A percentile compares a stretch with the other conserved stretches of the same genome.
Evolutionary conservation across 64 coral and sea anemone species (phyloP).

Genomic region (Anthopleura sola): DNA sequence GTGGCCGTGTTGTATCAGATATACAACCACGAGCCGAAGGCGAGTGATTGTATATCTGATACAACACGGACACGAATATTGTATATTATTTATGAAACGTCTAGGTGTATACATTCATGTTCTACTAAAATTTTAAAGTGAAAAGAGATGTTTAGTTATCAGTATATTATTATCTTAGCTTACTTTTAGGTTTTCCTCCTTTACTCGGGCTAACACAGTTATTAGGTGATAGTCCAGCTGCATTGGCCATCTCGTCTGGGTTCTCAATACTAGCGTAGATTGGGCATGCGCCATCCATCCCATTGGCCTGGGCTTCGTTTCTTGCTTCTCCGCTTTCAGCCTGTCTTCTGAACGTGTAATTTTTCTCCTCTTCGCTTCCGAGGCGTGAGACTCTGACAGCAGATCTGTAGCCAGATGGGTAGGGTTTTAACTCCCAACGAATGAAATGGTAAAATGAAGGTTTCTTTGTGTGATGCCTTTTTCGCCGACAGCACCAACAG

Average conservation of each 20-base stretch:
- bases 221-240: neutral
- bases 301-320: neutral
- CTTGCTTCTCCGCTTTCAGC: neutral
- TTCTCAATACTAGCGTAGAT: slow-evolving; percentile 77
- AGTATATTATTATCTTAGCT: neutral
- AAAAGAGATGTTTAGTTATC: no score
- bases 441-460: slow-evolving; percentile 82
- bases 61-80: no score
- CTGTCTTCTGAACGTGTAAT: slow-evolving; percentile 1
- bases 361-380: slow-evolving; percentile 47
- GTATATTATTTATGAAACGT: no score
- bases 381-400: slow-evolving; percentile 34
- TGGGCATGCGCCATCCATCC: slow-evolving; percentile 41
- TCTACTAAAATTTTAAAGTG: no score
- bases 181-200: slow-evolving; percentile 26
- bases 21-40: no score
- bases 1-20: no score
- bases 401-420: slow-evolving; percentile 6
- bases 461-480: slow-evolving; percentile 55
- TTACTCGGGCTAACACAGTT: neutral
- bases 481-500: slow-evolving; percentile 58
- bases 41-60: no score
- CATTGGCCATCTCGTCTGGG: neutral
- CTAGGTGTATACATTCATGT: no score
- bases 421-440: slow-evolving; percentile 61